Evolutionary conservation across 2,797 vertebrate genomes (phyloP).

Genomic region (Sylvia borin): DNA sequence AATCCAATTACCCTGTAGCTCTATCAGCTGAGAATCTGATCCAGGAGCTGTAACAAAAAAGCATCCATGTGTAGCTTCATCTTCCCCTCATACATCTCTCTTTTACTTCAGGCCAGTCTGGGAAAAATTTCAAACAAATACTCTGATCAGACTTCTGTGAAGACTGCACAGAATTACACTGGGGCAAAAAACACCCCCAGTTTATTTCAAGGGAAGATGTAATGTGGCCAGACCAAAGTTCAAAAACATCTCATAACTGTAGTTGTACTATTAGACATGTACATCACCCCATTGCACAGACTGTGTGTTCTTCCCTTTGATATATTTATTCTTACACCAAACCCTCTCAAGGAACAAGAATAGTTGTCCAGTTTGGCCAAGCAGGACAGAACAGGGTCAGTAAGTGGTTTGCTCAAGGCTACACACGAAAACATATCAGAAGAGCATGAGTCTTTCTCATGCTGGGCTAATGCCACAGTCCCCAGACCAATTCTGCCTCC

Average conservation of each 20-base stretch:
- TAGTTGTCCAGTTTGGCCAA: neutral
- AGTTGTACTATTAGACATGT: neutral
- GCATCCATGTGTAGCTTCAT: neutral
- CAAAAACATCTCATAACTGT: neutral
- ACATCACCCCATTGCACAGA: neutral
- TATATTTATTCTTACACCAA: neutral
- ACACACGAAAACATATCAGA: neutral
- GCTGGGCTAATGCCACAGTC: neutral
- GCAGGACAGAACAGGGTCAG: neutral
- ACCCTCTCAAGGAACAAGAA: neutral
- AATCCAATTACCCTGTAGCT: neutral
- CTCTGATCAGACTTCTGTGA: neutral
- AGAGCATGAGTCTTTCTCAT: neutral
- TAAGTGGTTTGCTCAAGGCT: neutral
- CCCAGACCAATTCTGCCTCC: neutral
- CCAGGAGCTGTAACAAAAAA: neutral
- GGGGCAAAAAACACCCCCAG: rapidly evolving
- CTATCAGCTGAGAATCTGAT: neutral
- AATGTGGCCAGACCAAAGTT: neutral
- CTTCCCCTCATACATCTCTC: neutral
- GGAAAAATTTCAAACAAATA: neutral
- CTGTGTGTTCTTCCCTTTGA: neutral
- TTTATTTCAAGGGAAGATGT: neutral
- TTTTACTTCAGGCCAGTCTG: neutral
- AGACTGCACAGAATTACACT: neutral